Base-by-base conservation (phyloP, 2,888 invertebrate species). In the Aradus depressus region DNA sequence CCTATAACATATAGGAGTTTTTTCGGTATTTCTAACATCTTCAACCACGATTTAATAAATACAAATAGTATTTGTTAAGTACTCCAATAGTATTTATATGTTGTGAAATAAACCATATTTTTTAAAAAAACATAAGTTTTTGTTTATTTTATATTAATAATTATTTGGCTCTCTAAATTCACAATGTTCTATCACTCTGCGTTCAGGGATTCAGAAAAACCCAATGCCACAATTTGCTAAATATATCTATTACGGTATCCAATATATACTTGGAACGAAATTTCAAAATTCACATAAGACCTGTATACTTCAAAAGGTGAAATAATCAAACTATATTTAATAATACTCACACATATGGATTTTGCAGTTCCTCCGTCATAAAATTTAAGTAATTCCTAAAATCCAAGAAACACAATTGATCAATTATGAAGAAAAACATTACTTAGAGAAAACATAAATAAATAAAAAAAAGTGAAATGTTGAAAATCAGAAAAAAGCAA, bases 341-440 rank as follows among this genome's bases (percentile, higher is more conserved):
- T 31, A 10, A 26, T 52, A 68, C 72, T 69, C 68, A 77, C 76
- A 80, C 79, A 64, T 83, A 88, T 1, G 88, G 91, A 67, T 90
- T 77, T 62, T 79, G 79, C 21, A 92, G 68, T 67, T 92, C 92
- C 68, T 92, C 91, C 2, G 90, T 92, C 81, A 92, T 90, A 65
- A 90, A 91, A 69, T 91, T 92, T 52, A 92, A 70, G 66, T 89
- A 91, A 66, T 84, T 91, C 83, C 82, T 83, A 64, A 53, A 68
- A 70, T 25, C 10, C 4, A 4, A 34, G 5, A 59, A 48, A 51
- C 47, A 51, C 44, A 43, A 43, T 53, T 47, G 28, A 25, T 19
- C 16, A 48, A 23, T 23, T 34, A 25, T 42, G 38, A 54, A 4
- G 21, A 19, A 31, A 35, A 35, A 45, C 23, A 28, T 43, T n/a